phyloP scores from a whole-genome alignment of 2,113 vertebrate species.

The Siphamia tubifer region DNA sequence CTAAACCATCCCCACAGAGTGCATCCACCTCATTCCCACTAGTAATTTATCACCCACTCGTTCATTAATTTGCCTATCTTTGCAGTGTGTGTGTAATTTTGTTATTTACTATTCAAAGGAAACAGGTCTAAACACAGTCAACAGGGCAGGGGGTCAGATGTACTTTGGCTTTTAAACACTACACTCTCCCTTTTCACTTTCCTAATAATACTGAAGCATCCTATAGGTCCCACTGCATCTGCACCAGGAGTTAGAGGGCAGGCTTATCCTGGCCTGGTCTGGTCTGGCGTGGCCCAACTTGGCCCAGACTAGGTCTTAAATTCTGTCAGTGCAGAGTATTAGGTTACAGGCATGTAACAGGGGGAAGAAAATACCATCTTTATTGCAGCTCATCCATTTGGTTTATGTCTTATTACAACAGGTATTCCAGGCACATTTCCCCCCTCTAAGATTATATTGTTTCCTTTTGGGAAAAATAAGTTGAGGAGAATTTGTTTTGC shows the following conservation, averaged over 20 bases:
- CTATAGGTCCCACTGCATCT: conserved; percentile 8
- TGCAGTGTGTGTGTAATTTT: neutral
- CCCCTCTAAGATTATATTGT: conserved; percentile 40
- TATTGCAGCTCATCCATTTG: conserved; percentile 73
- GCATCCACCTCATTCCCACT: neutral
- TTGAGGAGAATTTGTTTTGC: conserved; percentile 15
- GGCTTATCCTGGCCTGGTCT: conserved; percentile 44
- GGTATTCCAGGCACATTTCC: conserved; percentile 42
- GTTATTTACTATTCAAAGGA: conserved; percentile 5
- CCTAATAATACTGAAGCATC: conserved; percentile 18
- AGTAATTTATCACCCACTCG: neutral
- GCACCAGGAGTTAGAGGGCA: conserved; percentile 12
- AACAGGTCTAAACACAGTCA: neutral
- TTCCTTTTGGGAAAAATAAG: conserved; percentile 25
- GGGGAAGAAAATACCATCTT: conserved; percentile 66
- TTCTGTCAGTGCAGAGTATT: conserved; percentile 48
- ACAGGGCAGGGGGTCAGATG: conserved; percentile 1
- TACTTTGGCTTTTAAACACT: conserved; percentile 1
- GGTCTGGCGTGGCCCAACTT: conserved; percentile 20
- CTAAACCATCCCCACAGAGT: neutral
- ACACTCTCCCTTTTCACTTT: conserved; percentile 4
- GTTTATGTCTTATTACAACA: conserved; percentile 73
- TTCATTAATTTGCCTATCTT: neutral
- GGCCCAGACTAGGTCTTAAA: conserved; percentile 61
- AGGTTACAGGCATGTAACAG: conserved; percentile 54